Conservation (phyloP, 2,113 vertebrate species). For the Calypte anna region DNA sequence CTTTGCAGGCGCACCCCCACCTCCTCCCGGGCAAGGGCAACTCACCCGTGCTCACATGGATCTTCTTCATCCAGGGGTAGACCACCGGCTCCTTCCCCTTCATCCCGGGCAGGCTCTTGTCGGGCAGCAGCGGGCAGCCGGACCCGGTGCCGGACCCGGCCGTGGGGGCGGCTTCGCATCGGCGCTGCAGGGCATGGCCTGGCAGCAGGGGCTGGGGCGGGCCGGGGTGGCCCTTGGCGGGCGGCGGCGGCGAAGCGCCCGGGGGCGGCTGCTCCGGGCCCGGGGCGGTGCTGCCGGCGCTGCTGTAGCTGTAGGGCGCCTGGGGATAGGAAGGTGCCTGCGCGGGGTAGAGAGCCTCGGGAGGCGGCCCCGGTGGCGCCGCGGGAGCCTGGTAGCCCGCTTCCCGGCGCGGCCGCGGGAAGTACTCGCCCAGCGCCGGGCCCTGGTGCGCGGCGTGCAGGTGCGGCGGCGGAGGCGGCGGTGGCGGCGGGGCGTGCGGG, state of each 20-base stretch:
- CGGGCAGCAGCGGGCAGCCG: constrained; percentile 77
- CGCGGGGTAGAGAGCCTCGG: constrained; percentile 82
- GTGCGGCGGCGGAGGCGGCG: constrained; percentile 71
- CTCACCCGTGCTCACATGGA: constrained; percentile 95
- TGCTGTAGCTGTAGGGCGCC: constrained; percentile 85
- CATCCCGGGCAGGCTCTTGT: constrained; percentile 83
- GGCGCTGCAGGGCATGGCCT: constrained; percentile 80
- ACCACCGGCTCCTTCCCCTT: constrained; percentile 96
- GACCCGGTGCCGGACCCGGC: constrained; percentile 85
- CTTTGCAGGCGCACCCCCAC: constrained; percentile 36
- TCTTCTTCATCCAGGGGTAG: constrained; percentile 99
- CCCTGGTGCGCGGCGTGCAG: constrained; percentile 78
- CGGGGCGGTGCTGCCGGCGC: constrained; percentile 52
- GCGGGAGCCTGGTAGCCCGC: constrained; percentile 82
- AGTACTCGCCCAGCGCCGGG: constrained; percentile 80
- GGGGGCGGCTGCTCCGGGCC: constrained; percentile 54
- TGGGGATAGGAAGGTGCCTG: constrained; percentile 85
- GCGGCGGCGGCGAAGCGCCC: constrained; percentile 38
- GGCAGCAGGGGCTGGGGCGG: constrained; percentile 82
- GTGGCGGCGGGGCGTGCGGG: constrained; percentile 85
- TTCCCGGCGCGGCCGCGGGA: constrained; percentile 88
- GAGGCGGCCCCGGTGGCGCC: constrained; percentile 68
- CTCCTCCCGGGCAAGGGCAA: constrained; percentile 55
- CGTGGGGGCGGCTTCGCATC: constrained; percentile 78
- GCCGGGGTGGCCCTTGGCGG: constrained; percentile 80